Conservation (phyloP, 1,140 invertebrate species). For the Rhizoglyphus robini region DNA sequence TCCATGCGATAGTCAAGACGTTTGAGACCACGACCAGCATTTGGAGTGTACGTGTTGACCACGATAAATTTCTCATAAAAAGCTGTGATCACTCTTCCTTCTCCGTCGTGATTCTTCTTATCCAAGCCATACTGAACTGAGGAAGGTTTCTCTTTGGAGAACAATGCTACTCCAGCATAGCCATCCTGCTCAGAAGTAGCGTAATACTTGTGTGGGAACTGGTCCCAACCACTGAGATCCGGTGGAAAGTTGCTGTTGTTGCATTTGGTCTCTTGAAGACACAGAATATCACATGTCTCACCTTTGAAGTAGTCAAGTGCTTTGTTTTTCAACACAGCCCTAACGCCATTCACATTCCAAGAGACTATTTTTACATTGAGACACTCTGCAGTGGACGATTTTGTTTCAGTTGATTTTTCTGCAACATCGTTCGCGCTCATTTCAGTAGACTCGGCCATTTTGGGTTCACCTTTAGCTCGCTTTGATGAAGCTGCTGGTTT, state of each 20-base stretch:
- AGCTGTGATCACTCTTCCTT: slow-evolving; percentile 83
- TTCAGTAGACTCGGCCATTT: background rate
- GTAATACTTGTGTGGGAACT: slow-evolving; percentile 39
- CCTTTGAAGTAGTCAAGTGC: slow-evolving; percentile 31
- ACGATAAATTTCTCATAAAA: slow-evolving; percentile 87
- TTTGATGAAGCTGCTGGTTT: background rate
- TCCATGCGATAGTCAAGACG: slow-evolving; percentile 71
- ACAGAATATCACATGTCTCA: slow-evolving; percentile 37
- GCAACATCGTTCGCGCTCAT: background rate
- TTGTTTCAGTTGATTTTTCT: background rate
- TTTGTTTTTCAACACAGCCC: slow-evolving; percentile 34
- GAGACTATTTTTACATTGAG: slow-evolving; percentile 31
- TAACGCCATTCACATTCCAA: slow-evolving; percentile 44
- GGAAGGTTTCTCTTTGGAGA: slow-evolving; percentile 69
- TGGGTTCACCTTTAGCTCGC: background rate
- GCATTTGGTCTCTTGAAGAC: slow-evolving; percentile 43
- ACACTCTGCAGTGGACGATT: too few species aligned
- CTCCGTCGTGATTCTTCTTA: slow-evolving; percentile 47
- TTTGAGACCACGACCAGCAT: slow-evolving; percentile 62
- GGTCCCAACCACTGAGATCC: slow-evolving; percentile 17
- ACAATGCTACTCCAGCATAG: slow-evolving; percentile 81
- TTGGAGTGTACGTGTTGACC: slow-evolving; percentile 57
- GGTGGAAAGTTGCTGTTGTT: slow-evolving; percentile 21
- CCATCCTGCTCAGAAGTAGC: slow-evolving; percentile 63
- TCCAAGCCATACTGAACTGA: slow-evolving; percentile 68